A percentile compares a stretch with the other conserved stretches of the same genome.
Conservation (phyloP, 2,797 vertebrate species). For the Bucorvus abyssinicus region DNA sequence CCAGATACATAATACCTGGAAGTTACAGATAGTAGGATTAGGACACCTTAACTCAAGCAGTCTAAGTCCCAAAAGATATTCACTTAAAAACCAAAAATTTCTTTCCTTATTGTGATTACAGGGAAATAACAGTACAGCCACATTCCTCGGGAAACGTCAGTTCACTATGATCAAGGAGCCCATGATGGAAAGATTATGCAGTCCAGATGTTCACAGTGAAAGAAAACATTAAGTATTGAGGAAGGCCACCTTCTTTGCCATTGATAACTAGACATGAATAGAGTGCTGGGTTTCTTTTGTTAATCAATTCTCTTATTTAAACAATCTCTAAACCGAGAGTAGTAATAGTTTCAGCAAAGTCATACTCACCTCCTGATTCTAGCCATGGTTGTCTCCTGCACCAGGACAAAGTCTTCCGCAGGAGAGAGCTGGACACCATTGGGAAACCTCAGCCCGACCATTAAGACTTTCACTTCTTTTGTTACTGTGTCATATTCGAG, state of each 20-base stretch:
- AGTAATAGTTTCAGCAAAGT: neutral
- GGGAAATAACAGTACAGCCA: neutral
- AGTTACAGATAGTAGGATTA: neutral
- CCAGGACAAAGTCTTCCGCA: constrained; percentile 91
- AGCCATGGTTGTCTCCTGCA: constrained; percentile 92
- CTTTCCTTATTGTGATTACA: neutral
- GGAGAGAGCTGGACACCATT: constrained; percentile 94
- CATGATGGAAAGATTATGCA: neutral
- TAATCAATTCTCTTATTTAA: neutral
- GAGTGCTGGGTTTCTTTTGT: neutral
- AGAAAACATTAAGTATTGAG: neutral
- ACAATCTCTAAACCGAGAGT: neutral
- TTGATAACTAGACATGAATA: neutral
- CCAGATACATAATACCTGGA: constrained; percentile 92
- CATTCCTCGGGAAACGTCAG: neutral
- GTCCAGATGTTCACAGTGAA: neutral
- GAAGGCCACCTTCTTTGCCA: neutral
- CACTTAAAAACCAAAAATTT: neutral
- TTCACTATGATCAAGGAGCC: neutral
- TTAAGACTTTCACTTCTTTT: constrained; percentile 87
- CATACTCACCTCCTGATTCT: constrained; percentile 86
- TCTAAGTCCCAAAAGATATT: neutral
- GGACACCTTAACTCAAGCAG: neutral
- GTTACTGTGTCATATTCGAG: constrained; percentile 88
- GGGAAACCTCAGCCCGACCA: constrained; percentile 90